Evolutionary conservation across 2,113 vertebrate genomes (phyloP), one percentile per base, ranked within the genome.

Genomic region (Sebastes schlegelii): DNA sequence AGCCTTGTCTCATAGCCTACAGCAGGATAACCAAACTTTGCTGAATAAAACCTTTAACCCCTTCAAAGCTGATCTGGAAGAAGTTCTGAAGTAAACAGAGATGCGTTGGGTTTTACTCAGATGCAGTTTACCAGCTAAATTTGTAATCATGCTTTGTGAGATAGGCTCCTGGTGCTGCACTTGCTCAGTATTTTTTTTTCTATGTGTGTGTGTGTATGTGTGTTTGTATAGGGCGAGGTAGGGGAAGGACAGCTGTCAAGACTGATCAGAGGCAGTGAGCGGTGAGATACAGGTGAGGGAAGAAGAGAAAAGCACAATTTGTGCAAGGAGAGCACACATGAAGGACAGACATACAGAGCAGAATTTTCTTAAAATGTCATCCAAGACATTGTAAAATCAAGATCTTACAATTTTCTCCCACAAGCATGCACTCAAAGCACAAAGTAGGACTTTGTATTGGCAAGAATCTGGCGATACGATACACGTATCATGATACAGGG

Each of bases 161-260:
- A 26, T 68, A 48, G 21, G 19, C 14, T 64, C 52, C 10, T 73
- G 49, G 62, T 75, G 65, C 42, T 46, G 77, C 40, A 74, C 26
- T 70, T 61, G 11, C 34, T 79, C 46, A 45, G 58, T 55, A n/a
- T 54, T 86, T 58, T 77, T 60, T 90, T 45, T 68, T 63, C 5
- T 82, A 5, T 17, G 52, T 61, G 13, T 17, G 57, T 54, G 45
- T 0, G 66, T 52, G 64, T 62, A n/a, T 0, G 66, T 58, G 58
- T 49, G 45, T 74, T 34, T 54, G 4, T 74, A 19, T n/a, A 21
- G 74, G 62, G 55, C 57, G 84, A 55, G 40, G 58, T 21, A 62
- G n/a, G 23, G 62, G 85, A 88, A 84, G 74, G 81, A 74, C 72
- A 83, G 74, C 82, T 86, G 89, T 81, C 86, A 84, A 19, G 9